Evolutionary conservation across 2,113 vertebrate genomes (phyloP).

Genomic region (Pachycephala philippinensis): DNA sequence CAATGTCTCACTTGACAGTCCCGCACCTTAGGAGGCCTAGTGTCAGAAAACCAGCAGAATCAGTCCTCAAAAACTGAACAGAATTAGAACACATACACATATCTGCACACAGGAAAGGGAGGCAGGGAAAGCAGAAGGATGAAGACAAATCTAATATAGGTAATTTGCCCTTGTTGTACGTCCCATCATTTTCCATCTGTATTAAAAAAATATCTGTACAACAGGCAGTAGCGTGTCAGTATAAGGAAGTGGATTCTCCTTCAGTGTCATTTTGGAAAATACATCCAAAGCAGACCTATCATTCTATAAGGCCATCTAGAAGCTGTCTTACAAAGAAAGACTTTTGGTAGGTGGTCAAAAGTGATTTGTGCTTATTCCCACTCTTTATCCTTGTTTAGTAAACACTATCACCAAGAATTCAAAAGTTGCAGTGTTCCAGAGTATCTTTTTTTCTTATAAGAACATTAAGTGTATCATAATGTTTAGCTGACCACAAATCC

Average conservation of each 20-base stretch:
- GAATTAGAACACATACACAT: not conserved
- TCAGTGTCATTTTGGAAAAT: not conserved
- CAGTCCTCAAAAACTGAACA: not conserved
- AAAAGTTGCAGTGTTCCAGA: not conserved
- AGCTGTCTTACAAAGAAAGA: not conserved
- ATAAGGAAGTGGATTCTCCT: not conserved
- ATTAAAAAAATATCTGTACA: slow-evolving; percentile 15
- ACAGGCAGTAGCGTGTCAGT: slow-evolving; percentile 26
- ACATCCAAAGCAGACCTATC: not conserved
- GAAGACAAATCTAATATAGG: not conserved
- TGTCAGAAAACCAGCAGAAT: not conserved
- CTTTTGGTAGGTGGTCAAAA: not conserved
- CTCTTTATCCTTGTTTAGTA: not conserved
- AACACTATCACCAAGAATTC: not conserved
- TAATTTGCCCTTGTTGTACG: slow-evolving; percentile 46
- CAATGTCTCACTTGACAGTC: not conserved
- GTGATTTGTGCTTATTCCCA: not conserved
- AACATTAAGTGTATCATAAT: not conserved
- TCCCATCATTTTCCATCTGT: slow-evolving; percentile 58
- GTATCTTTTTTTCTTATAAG: not conserved
- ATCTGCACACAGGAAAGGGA: not conserved
- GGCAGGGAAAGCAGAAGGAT: not conserved
- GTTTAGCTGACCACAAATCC: not conserved
- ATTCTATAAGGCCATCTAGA: not conserved
- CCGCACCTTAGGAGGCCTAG: not conserved